Base-by-base conservation (phyloP, 2,113 vertebrate species). In the Varanus salvator region DNA sequence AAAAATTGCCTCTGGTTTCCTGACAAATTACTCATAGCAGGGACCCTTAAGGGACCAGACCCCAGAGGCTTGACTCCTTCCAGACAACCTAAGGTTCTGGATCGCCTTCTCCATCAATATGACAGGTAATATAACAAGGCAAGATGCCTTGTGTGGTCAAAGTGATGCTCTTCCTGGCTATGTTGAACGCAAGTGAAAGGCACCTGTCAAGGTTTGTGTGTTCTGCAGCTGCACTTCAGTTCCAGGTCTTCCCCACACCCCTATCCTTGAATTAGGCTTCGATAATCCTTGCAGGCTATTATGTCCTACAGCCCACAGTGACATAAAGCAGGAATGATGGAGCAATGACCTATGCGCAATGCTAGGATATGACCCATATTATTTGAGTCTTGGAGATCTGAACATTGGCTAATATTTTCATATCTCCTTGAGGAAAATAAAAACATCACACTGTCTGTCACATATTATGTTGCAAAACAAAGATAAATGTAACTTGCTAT, bases 201-300 rank as follows among this genome's bases (percentile, higher is more conserved):
- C 85, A 95, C 84, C 94, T 94, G 95, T 92, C 95, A 95, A 96
- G 71, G 87, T 86, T 60, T 93, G 74, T 93, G 90, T 7, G 3
- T 96, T 87, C 91, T 72, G 80, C 94, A 96, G 95, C 96, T 95
- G 96, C 92, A 95, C 94, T 96, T 96, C 76, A 78, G 31, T 94
- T 94, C 81, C 93, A 93, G 91, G 89, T 94, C 94, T 94, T 60
- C 87, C 93, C 94, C 89, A 90, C 90, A 88, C 57, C 14, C 89
- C 91, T 89, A 89, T 95, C 91, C 95, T 95, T 95, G 89, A 93
- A 94, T 91, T 90, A 92, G 94, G 82, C 87, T 89, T 95, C 81
- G 68, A 74, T 64, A 69, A 81, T 89, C 87, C 94, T 95, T 78
- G 82, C 71, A 91, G 89, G 84, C 92, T 94, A 38, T 96, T 95